Evolutionary conservation across 2,888 invertebrate genomes (phyloP).

Genomic region (Eupithecia exiguata): DNA sequence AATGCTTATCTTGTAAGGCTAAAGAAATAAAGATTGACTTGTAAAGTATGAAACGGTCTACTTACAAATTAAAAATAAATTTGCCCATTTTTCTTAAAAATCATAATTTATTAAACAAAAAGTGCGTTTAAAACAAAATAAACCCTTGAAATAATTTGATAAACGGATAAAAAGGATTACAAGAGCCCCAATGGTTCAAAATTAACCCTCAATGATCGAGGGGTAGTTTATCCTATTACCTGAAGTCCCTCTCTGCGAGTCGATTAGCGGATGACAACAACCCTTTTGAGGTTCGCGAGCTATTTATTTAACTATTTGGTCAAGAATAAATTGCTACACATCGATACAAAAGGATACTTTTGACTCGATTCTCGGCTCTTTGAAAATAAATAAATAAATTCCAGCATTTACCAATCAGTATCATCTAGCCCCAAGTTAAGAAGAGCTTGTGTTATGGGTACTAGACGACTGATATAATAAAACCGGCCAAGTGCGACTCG

Average conservation of each 20-base stretch:
- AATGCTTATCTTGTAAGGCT: no score
- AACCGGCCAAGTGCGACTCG: no score
- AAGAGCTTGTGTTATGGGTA: no score
- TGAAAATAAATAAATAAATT: background rate
- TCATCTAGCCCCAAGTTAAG: no score
- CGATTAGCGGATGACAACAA: constrained; percentile 19
- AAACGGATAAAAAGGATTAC: constrained; percentile 16
- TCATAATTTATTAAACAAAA: background rate
- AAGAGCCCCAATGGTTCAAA: constrained; percentile 14
- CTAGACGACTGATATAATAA: no score
- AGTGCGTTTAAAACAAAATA: background rate
- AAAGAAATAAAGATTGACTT: no score
- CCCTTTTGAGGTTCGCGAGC: constrained; percentile 21
- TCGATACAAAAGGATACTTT: background rate
- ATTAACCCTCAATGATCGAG: constrained; percentile 24
- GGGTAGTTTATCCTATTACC: constrained; percentile 27
- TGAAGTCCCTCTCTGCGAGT: constrained; percentile 10
- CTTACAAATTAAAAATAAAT: background rate
- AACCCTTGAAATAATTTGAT: constrained; percentile 8
- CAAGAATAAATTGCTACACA: constrained; percentile 2
- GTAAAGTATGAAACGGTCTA: background rate
- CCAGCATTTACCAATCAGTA: no score
- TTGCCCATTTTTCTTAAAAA: background rate
- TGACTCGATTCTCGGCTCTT: background rate
- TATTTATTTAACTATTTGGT: constrained; percentile 11